These are phyloP conservation scores for Lagopus leucura DNA, from an alignment of 2,113 vertebrate genomes.

Conservation along the genomic window DNA sequence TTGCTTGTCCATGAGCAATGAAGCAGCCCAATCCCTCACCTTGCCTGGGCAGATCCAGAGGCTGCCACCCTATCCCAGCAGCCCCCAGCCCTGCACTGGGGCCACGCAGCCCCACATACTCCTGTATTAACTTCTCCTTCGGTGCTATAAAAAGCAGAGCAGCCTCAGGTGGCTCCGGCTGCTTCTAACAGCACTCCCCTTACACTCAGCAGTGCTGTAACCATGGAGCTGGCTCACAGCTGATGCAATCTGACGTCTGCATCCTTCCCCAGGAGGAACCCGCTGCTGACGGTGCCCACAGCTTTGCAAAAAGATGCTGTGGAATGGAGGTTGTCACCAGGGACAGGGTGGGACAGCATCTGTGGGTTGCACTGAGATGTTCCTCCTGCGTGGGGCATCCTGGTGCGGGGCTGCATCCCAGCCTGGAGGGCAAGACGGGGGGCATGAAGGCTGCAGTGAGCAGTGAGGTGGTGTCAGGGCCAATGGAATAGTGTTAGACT, in stretches of 20 bases:
- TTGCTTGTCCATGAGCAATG: not conserved
- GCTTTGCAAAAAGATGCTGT: too few relatives aligned
- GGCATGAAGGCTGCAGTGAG: not conserved
- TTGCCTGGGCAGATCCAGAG: fast-evolving
- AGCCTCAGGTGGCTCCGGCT: not conserved
- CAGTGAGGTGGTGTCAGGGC: not conserved
- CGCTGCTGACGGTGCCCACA: not conserved
- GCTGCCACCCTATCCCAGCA: fast-evolving
- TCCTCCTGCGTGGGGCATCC: not conserved
- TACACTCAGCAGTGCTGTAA: not conserved
- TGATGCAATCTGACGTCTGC: not conserved
- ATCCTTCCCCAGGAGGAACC: not conserved
- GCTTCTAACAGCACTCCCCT: not conserved
- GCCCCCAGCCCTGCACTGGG: not conserved
- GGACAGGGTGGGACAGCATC: too few relatives aligned
- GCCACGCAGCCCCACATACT: not conserved
- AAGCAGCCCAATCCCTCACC: not conserved
- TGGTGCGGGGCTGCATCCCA: too few relatives aligned
- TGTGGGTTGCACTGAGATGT: too few relatives aligned
- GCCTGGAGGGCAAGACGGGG: too few relatives aligned
- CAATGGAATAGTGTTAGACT: not conserved
- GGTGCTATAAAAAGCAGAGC: not conserved
- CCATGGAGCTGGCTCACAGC: not conserved
- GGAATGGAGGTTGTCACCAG: too few relatives aligned
- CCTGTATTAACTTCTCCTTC: not conserved